phyloP scores from a whole-genome alignment of 2,797 vertebrate genomes.

The Schizopygopsis pylzovi region DNA sequence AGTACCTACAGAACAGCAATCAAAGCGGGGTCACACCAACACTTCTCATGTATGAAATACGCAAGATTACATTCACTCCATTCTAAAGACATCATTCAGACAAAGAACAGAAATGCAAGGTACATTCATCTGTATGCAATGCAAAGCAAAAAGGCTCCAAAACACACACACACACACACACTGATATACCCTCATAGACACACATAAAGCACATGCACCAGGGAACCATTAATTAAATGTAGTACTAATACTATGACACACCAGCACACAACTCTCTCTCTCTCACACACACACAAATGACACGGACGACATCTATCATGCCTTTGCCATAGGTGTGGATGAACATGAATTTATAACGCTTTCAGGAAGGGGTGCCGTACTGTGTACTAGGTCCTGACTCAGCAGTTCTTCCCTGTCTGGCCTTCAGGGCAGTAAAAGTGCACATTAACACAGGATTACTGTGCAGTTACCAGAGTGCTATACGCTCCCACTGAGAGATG shows the following conservation, averaged over 20 bases:
- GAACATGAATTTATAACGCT: slow-evolving; percentile 30
- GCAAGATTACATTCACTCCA: background rate
- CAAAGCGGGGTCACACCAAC: background rate
- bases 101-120: background rate
- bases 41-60: background rate
- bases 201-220: slow-evolving; percentile 6
- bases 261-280: background rate
- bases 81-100: background rate
- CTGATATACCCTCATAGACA: background rate
- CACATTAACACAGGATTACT: slow-evolving; percentile 28
- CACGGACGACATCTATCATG: background rate
- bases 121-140: background rate
- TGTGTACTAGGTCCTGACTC: slow-evolving; percentile 22
- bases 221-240: background rate
- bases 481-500: background rate
- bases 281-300: slow-evolving; percentile 6
- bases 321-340: background rate
- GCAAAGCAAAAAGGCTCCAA: background rate
- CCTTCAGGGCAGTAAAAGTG: slow-evolving; percentile 20
- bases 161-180: slow-evolving; percentile 39
- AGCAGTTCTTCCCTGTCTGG: slow-evolving; percentile 19
- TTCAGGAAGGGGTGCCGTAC: background rate
- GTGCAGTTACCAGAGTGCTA: background rate
- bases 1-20: slow-evolving; percentile 14
- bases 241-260: background rate